phyloP scores from a whole-genome alignment of 2,113 vertebrate species.

The Maccullochella peelii region DNA sequence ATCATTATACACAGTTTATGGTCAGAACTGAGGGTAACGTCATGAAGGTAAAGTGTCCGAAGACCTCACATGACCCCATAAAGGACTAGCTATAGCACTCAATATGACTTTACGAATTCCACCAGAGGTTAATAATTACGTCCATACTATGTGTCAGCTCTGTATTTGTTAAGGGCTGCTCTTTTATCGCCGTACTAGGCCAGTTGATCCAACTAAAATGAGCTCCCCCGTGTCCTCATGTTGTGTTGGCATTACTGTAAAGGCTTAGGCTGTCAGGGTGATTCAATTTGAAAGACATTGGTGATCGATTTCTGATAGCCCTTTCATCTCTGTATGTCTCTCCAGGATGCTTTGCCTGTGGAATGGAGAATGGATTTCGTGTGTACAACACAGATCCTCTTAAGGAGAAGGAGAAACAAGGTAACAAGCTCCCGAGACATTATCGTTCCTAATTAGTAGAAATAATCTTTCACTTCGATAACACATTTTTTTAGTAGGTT shows the following conservation, averaged over 20 bases:
- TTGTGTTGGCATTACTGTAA: background rate
- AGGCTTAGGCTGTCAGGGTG: too few relatives aligned
- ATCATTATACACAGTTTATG: too few relatives aligned
- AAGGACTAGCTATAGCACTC: background rate
- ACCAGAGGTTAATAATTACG: constrained; percentile 29
- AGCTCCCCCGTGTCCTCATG: background rate
- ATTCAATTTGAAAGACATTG: too few relatives aligned
- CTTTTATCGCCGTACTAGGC: background rate
- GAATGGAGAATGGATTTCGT: constrained; percentile 99
- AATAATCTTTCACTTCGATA: background rate
- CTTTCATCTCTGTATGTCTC: background rate
- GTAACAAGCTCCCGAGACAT: constrained; percentile 75
- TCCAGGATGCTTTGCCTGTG: constrained; percentile 98
- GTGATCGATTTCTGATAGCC: background rate
- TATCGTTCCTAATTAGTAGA: rapidly evolving
- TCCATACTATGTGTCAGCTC: background rate
- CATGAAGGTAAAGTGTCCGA: background rate
- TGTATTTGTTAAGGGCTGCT: background rate
- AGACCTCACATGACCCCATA: constrained; percentile 25
- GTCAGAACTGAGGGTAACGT: background rate
- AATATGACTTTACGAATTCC: background rate
- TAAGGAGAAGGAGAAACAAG: constrained; percentile 99
- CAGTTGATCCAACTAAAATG: background rate
- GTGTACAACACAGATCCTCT: constrained; percentile 99
- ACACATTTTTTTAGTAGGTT: background rate